These are phyloP conservation scores for Melieria picta DNA, from an alignment of 2,888 invertebrate species.

Conservation along the genomic window DNA sequence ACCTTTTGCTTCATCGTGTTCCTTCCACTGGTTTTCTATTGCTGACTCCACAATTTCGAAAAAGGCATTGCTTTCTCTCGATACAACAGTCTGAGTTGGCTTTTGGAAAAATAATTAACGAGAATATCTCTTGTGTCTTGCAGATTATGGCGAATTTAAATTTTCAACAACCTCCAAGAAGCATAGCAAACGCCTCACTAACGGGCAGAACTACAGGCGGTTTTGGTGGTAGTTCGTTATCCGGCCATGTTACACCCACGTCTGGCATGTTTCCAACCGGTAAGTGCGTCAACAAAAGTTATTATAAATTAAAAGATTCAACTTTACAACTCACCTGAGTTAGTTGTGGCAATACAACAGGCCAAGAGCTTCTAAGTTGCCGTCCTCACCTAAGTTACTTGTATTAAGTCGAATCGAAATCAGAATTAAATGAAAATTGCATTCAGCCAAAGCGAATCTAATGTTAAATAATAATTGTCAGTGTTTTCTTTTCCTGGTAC, in stretches of 20 bases:
- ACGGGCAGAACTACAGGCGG: conserved; percentile 73
- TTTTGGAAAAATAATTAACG: not conserved
- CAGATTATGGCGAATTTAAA: conserved; percentile 94
- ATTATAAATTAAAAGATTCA: no score
- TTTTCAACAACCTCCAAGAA: conserved; percentile 88
- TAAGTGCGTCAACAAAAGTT: conserved; percentile 43
- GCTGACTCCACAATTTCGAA: no score
- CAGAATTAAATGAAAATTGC: not conserved
- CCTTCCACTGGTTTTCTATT: no score
- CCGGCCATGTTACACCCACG: conserved; percentile 81
- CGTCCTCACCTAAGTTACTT: not conserved
- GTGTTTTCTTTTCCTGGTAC: not conserved
- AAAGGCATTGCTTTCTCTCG: no score
- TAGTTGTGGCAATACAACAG: no score
- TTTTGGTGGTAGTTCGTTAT: conserved; percentile 74
- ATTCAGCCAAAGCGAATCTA: not conserved
- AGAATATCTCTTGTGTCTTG: conserved; percentile 40
- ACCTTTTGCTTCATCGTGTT: no score
- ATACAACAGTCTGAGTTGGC: no score
- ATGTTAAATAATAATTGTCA: not conserved
- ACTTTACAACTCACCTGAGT: no score
- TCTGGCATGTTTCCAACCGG: conserved; percentile 72
- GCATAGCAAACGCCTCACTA: conserved; percentile 83
- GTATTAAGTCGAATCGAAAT: not conserved
- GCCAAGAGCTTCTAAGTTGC: not conserved